Conservation (phyloP, 2,888 invertebrate species). For the Phalangium opilio region DNA sequence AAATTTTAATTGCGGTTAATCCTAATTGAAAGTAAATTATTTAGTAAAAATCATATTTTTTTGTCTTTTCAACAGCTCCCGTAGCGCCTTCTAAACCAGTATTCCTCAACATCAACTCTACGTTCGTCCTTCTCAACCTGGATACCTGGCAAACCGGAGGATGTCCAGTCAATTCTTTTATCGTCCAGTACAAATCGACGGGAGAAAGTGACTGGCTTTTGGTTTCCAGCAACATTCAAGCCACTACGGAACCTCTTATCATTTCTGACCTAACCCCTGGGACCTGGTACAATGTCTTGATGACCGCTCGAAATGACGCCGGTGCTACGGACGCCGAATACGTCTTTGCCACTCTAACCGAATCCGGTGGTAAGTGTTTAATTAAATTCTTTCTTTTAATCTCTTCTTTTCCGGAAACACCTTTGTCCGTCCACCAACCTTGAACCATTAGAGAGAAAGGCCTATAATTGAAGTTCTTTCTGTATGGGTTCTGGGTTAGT, state of each 20-base stretch:
- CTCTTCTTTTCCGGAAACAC: no score
- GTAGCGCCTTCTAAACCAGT: constrained; percentile 27
- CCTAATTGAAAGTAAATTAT: no score
- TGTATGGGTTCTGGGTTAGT: no score
- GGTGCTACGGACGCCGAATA: constrained; percentile 89
- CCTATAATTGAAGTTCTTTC: no score
- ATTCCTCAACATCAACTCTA: constrained; percentile 26
- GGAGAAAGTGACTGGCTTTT: constrained; percentile 9
- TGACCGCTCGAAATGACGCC: constrained; percentile 69
- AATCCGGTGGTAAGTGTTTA: constrained; percentile 63
- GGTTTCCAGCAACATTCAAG: constrained; percentile 14
- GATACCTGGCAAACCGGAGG: constrained; percentile 28
- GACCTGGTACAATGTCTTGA: constrained; percentile 79
- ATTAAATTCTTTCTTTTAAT: background rate
- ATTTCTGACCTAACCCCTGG: constrained; percentile 55
- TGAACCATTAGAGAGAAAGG: no score
- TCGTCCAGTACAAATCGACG: constrained; percentile 24
- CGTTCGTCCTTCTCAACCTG: constrained; percentile 28
- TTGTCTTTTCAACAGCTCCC: constrained; percentile 9
- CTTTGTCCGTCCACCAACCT: no score
- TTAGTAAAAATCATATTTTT: no score
- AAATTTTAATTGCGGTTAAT: no score
- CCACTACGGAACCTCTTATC: constrained; percentile 7
- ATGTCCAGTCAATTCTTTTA: constrained; percentile 28
- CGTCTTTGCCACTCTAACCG: constrained; percentile 83